Conservation (phyloP, 2,113 vertebrate species). For the Lophura nycthemera region DNA sequence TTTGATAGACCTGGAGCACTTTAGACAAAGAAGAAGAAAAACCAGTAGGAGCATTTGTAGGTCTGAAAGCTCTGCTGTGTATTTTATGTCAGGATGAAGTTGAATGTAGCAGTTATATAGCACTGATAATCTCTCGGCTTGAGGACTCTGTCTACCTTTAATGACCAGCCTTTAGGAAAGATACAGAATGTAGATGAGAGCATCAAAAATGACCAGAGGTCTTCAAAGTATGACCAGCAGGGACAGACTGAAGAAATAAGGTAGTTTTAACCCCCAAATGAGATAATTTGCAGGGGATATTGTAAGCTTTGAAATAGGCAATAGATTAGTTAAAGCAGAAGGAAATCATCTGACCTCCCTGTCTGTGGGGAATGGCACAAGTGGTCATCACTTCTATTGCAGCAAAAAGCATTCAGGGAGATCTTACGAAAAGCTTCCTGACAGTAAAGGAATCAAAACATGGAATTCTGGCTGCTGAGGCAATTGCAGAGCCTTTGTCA, state of each 20-base stretch:
- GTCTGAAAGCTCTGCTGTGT: not conserved
- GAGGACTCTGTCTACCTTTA: not conserved
- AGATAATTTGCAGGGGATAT: not conserved
- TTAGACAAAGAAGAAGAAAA: not conserved
- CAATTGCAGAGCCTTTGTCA: not conserved
- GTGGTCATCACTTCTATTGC: not conserved
- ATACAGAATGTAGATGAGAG: not conserved
- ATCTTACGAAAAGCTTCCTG: not conserved
- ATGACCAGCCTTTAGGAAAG: constrained; percentile 27
- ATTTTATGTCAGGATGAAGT: constrained; percentile 4
- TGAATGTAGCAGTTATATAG: not conserved
- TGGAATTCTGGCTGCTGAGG: not conserved
- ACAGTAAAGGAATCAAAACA: not conserved
- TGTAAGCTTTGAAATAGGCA: not conserved
- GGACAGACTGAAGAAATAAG: not conserved
- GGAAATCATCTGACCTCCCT: not conserved
- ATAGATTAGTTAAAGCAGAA: not conserved
- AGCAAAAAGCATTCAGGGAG: not conserved
- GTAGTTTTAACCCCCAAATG: not conserved
- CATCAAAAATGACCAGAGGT: not conserved
- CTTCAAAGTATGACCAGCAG: not conserved
- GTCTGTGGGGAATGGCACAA: not conserved
- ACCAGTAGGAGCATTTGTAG: not conserved
- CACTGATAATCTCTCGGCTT: constrained; percentile 42
- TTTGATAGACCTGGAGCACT: not conserved